Evolutionary conservation across 2,797 vertebrate genomes (phyloP).

Genomic region (Thalassophryne amazonica): DNA sequence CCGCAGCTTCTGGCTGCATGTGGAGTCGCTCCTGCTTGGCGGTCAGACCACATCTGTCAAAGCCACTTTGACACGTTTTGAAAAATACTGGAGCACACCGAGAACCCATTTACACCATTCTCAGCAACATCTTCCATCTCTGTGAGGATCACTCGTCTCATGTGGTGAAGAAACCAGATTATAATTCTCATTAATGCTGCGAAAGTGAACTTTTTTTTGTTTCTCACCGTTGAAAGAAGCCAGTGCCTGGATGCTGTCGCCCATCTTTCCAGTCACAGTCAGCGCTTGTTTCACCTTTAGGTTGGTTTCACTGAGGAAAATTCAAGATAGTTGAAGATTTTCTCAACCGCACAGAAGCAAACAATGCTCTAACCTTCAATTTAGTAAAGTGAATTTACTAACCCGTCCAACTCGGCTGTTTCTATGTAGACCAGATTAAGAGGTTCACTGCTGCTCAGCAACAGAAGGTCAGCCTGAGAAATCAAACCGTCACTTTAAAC

Average conservation of each 20-base stretch:
- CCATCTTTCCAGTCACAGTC: conserved; percentile 85
- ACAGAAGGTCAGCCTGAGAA: conserved; percentile 86
- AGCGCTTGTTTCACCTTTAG: conserved; percentile 94
- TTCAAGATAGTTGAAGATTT: not conserved
- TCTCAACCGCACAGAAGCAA: not conserved
- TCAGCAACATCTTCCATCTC: no score
- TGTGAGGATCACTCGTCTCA: no score
- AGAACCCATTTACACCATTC: no score
- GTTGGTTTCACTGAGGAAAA: conserved; percentile 88
- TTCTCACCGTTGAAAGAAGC: conserved; percentile 83
- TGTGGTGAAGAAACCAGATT: not conserved
- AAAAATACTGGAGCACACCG: conserved; percentile 15
- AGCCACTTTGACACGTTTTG: not conserved
- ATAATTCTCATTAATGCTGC: not conserved
- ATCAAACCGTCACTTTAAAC: conserved; percentile 27
- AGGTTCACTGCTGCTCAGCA: conserved; percentile 92
- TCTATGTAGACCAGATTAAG: conserved; percentile 90
- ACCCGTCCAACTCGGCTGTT: conserved; percentile 93
- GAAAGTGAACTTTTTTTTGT: not conserved
- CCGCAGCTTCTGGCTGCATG: conserved; percentile 8
- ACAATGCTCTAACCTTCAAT: not conserved
- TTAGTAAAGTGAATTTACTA: conserved; percentile 36
- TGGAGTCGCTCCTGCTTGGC: not conserved
- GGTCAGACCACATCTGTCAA: conserved; percentile 40
- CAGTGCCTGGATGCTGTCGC: conserved; percentile 77